These are phyloP conservation scores for Drymonia ruficornis DNA, from an alignment of 2,888 invertebrate species.

Conservation along the genomic window DNA sequence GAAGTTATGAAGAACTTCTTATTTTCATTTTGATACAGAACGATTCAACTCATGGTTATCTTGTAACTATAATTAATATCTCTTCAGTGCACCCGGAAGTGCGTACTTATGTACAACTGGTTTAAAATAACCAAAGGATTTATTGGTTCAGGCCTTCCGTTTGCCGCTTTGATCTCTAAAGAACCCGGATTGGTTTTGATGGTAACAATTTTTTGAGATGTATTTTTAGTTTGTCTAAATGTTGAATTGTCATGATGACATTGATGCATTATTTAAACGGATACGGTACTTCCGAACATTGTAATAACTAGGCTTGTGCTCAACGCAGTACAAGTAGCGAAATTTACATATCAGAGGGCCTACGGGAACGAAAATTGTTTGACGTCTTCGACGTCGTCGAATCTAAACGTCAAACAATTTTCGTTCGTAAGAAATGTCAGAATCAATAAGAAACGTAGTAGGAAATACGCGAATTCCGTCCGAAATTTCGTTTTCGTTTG, in stretches of 20 bases:
- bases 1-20: neutral
- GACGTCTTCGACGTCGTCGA: no score
- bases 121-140: constrained; percentile 37
- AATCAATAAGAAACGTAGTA: no score
- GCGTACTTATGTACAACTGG: constrained; percentile 35
- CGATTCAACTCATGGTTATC: neutral
- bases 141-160: constrained; percentile 41
- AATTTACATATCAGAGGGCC: no score
- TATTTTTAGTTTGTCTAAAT: neutral
- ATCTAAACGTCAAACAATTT: no score
- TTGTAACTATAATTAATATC: constrained; percentile 28
- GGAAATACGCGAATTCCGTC: no score
- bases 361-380: no score
- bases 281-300: no score
- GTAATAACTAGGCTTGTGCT: no score
- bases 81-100: constrained; percentile 33
- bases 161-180: constrained; percentile 36
- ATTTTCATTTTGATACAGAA: neutral
- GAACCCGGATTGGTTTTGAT: constrained; percentile 14
- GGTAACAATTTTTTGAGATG: neutral
- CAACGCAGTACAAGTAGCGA: no score
- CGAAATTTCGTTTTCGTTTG: no score
- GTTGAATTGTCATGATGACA: neutral
- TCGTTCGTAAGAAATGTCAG: no score
- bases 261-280: no score